Evolutionary conservation across 2,888 invertebrate genomes (phyloP).

Genomic region (Phyllotreta cruciferae): DNA sequence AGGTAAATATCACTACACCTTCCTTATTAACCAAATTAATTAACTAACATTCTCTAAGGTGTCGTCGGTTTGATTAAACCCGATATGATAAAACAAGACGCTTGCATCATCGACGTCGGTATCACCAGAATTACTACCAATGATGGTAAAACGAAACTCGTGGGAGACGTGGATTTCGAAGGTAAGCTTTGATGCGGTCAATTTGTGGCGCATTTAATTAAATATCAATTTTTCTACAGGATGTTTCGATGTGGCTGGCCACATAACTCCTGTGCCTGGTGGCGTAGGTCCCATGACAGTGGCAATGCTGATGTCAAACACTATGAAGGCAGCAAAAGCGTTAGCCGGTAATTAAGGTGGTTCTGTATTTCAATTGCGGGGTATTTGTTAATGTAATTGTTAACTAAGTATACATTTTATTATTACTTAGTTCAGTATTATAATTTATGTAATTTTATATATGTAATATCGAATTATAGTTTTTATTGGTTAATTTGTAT

Average conservation of each 20-base stretch:
- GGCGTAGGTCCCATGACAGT: conserved; percentile 96
- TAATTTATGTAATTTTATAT: conserved; percentile 15
- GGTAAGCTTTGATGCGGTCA: conserved; percentile 58
- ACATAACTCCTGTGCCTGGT: conserved; percentile 89
- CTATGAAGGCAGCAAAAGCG: conserved; percentile 72
- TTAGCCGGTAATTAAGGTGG: conserved; percentile 25
- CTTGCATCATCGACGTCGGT: conserved; percentile 89
- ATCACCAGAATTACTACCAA: conserved; percentile 75
- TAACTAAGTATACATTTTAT: not conserved
- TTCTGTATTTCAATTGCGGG: conserved; percentile 1
- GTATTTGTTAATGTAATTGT: not conserved
- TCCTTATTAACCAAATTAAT: conserved; percentile 50
- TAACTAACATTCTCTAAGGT: conserved; percentile 60
- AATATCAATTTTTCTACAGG: conserved; percentile 56
- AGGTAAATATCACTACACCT: conserved; percentile 59
- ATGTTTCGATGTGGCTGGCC: conserved; percentile 80
- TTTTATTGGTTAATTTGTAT: no score
- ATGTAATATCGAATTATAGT: not conserved
- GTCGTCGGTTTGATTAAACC: conserved; percentile 77
- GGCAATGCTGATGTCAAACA: conserved; percentile 91
- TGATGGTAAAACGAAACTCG: conserved; percentile 73
- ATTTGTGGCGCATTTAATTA: not conserved
- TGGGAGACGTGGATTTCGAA: conserved; percentile 91
- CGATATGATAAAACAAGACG: conserved; percentile 89
- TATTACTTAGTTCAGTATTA: conserved; percentile 19